phyloP scores from a whole-genome alignment of 1,140 invertebrate genomes.

The Drosophila mauritiana region DNA sequence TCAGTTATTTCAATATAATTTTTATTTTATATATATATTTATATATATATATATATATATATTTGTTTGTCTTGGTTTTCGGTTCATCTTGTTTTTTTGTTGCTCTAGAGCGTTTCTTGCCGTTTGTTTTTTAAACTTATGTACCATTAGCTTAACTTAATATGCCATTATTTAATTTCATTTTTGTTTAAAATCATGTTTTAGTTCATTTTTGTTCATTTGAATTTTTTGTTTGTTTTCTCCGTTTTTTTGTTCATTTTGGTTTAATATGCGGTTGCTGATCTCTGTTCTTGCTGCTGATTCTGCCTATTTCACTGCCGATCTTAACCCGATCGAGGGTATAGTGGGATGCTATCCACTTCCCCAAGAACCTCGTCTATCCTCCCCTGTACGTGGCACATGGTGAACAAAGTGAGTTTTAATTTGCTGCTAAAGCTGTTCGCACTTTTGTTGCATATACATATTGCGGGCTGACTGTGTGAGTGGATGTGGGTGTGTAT shows the following conservation, averaged over 20 bases:
- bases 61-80: slow-evolving; percentile 71
- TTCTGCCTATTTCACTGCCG: slow-evolving; percentile 47
- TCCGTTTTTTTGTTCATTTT: slow-evolving; percentile 3
- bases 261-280: slow-evolving; percentile 49
- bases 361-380: slow-evolving; percentile 21
- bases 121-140: slow-evolving; percentile 82
- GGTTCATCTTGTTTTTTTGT: slow-evolving; percentile 58
- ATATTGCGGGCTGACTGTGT: slow-evolving; percentile 26
- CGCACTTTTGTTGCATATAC: slow-evolving; percentile 41
- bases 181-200: slow-evolving; percentile 79
- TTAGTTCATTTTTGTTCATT: slow-evolving; percentile 58
- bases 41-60: slow-evolving; percentile 67
- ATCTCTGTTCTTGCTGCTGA: slow-evolving; percentile 32
- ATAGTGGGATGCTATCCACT: slow-evolving; percentile 3
- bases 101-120: slow-evolving; percentile 78
- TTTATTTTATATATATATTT: slow-evolving; percentile 66
- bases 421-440: slow-evolving; percentile 62
- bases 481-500: slow-evolving; percentile 6
- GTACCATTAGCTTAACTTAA: slow-evolving; percentile 81
- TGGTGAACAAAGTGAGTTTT: slow-evolving; percentile 62
- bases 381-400: slow-evolving; percentile 58
- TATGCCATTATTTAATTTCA: slow-evolving; percentile 80
- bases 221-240: slow-evolving; percentile 26
- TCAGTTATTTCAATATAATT: slow-evolving; percentile 82
- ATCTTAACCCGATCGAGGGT: slow-evolving; percentile 41